Evolutionary conservation across 2,113 vertebrate genomes (phyloP), one percentile per base, ranked within the genome.

Genomic region (Lampris incognitus): DNA sequence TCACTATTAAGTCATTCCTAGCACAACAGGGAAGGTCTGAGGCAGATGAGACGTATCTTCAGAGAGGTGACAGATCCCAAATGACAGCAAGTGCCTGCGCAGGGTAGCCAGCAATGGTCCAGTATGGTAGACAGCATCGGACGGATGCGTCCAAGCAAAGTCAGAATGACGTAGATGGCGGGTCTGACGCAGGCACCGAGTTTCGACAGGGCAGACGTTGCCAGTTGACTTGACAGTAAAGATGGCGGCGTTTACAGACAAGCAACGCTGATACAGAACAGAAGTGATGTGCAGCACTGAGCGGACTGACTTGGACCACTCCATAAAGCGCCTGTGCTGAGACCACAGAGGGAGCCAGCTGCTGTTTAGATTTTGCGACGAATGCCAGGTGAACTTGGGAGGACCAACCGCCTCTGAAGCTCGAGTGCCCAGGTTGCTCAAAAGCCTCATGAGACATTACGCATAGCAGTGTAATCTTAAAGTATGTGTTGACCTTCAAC

Each of bases 401-500:
- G 73, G 74, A 44, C 60, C 9, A 50, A 9, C 40, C 3, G 11
- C 44, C 37, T 6, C 5, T 44, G 52, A 48, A 39, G 48, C 46
- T 1, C 5, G 44, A 57, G 69, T 0, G 61, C 3, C 48, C 36
- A 1, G 2, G n/a, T 44, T 10, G 59, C 74, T 63, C 61, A 40
- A 6, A 42, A 9, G 37, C 54, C 13, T 63, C 52, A 2, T 0
- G 64, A 2, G 73, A 66, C 11, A 74, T 50, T 58, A 79, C 50
- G 24, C 60, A 51, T 36, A 63, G 50, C 58, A 88, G 64, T 6
- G 2, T 61, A 7, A 11, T 37, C 68, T 70, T 76, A 67, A 90
- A 59, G 36, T 75, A 66, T 2, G 1, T 0, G 0, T 90, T 92
- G 41, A 88, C 51, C 64, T 61, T 76, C 66, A 89, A 63, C 84